These are phyloP conservation scores for Sylvilagus floridanus DNA, from an alignment of 2,797 vertebrate species.

Conservation along the genomic window DNA sequence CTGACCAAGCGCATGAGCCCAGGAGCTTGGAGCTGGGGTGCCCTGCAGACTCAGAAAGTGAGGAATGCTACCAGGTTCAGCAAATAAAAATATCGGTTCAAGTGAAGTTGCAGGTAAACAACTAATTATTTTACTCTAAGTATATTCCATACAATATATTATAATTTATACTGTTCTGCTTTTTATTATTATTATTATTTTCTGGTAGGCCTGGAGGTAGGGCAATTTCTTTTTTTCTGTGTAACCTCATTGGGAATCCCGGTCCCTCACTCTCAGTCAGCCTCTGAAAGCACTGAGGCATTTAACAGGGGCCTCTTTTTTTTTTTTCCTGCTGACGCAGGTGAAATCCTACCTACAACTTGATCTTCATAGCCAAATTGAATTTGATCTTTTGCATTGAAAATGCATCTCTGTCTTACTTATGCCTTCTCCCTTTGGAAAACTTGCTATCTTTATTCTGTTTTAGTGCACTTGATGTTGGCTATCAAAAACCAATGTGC, in stretches of 20 bases:
- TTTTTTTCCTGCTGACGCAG: slow-evolving; percentile 3
- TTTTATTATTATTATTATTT: neutral
- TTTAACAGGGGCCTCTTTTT: neutral
- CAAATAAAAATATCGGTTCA: neutral
- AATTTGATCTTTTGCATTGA: neutral
- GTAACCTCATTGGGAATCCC: neutral
- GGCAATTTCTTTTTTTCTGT: neutral
- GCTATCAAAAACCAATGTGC: neutral
- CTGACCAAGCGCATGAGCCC: neutral
- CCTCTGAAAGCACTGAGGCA: neutral
- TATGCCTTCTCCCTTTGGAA: slow-evolving; percentile 49
- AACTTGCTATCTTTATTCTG: slow-evolving; percentile 25
- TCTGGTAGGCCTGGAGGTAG: neutral
- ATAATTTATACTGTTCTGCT: neutral
- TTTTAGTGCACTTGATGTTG: slow-evolving; percentile 24
- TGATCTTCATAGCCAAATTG: slow-evolving; percentile 1
- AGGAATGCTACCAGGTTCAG: neutral
- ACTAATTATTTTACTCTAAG: neutral
- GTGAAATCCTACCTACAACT: neutral
- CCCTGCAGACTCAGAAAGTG: neutral
- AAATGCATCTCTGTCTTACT: slow-evolving; percentile 12
- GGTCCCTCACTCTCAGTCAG: neutral
- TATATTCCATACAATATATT: neutral
- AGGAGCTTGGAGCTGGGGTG: no score
- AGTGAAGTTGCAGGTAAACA: slow-evolving; percentile 12